These are phyloP conservation scores for Napeogenes inachia DNA, from an alignment of 2,888 invertebrate genomes.

Conservation along the genomic window DNA sequence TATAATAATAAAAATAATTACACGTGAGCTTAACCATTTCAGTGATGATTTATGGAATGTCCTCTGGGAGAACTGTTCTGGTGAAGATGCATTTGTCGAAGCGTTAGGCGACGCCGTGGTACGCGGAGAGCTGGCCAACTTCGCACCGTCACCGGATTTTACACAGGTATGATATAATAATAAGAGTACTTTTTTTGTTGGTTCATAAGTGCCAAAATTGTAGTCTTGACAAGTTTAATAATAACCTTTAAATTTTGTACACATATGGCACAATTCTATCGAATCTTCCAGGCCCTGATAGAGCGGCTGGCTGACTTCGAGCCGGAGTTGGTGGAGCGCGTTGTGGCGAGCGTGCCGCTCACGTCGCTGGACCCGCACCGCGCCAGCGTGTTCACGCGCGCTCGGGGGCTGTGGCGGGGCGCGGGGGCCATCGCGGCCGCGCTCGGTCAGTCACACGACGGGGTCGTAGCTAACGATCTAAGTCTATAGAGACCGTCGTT, in stretches of 20 bases:
- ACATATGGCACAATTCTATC: not conserved
- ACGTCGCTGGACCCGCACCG: conserved; percentile 66
- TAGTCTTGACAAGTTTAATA: too few relatives aligned
- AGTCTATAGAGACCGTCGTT: too few relatives aligned
- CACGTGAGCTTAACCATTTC: conserved; percentile 17
- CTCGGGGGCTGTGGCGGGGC: conserved; percentile 60
- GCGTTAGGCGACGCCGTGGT: conserved; percentile 81
- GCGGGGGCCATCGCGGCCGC: conserved; percentile 67
- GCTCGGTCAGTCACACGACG: conserved; percentile 43
- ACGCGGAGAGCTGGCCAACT: conserved; percentile 75
- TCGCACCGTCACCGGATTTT: conserved; percentile 77
- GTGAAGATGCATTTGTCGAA: conserved; percentile 77
- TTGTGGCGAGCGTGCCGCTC: conserved; percentile 73
- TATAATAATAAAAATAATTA: not conserved
- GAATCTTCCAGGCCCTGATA: conserved; percentile 71
- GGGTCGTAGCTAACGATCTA: not conserved
- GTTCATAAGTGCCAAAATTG: too few relatives aligned
- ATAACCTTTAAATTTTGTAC: not conserved
- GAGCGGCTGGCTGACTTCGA: conserved; percentile 81
- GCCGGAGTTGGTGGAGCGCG: conserved; percentile 82
- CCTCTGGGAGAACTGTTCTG: conserved; percentile 68
- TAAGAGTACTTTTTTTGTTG: not conserved
- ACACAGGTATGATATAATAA: conserved; percentile 65
- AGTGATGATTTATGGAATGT: conserved; percentile 65
- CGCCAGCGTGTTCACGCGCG: conserved; percentile 61